Evolutionary conservation across 2,113 vertebrate genomes (phyloP).

Genomic region (Actenoides lindsayi): DNA sequence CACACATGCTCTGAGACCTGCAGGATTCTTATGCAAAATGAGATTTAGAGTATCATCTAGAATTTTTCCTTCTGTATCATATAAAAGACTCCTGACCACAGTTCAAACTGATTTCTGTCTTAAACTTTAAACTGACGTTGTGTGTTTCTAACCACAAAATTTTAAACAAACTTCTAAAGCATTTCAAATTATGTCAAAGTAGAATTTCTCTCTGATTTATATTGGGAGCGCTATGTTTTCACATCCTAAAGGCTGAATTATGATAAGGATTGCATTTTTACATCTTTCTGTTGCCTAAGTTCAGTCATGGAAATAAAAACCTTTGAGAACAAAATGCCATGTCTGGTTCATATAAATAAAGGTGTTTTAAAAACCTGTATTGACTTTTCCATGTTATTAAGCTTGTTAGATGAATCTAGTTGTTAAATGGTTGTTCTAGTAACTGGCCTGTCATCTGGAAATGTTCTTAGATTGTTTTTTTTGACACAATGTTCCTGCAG

Average conservation of each 20-base stretch:
- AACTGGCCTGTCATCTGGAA: conserved; percentile 61
- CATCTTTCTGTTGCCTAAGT: not conserved
- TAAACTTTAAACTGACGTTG: not conserved
- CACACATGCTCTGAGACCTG: not conserved
- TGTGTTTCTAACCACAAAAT: not conserved
- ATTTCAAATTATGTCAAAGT: not conserved
- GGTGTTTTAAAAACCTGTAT: conserved; percentile 55
- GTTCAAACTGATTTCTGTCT: not conserved
- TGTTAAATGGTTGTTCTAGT: conserved; percentile 64
- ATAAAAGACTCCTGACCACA: not conserved
- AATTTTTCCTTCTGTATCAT: not conserved
- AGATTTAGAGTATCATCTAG: not conserved
- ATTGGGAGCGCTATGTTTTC: not conserved
- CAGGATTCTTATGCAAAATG: not conserved
- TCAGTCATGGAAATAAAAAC: not conserved
- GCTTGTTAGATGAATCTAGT: conserved; percentile 53
- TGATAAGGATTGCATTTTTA: not conserved
- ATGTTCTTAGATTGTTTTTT: conserved; percentile 69
- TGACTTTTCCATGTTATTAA: conserved; percentile 54
- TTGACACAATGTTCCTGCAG: conserved; percentile 72
- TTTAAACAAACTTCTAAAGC: not conserved
- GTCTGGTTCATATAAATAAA: conserved; percentile 39
- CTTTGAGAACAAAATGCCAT: conserved; percentile 1
- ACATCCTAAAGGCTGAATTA: not conserved
- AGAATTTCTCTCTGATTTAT: not conserved